Evolutionary conservation across 2,797 vertebrate genomes (phyloP).

Genomic region (Dermochelys coriacea): DNA sequence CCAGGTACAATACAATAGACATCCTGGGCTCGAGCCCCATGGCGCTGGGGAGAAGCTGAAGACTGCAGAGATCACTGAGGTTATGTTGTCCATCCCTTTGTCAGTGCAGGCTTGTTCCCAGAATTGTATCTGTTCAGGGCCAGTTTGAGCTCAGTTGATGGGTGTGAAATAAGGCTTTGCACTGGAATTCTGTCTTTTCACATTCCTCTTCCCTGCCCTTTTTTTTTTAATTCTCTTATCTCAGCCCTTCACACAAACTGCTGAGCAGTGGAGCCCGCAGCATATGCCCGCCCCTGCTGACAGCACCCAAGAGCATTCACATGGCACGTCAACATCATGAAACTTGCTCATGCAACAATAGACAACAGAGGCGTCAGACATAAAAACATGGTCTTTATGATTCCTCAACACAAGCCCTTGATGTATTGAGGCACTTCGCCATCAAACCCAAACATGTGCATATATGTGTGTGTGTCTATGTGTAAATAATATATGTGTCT

Average conservation of each 20-base stretch:
- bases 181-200: neutral
- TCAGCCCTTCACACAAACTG: neutral
- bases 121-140: neutral
- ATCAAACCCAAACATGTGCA: neutral
- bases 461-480: neutral
- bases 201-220: neutral
- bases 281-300: fast-evolving
- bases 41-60: neutral
- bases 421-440: neutral
- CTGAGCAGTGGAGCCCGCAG: neutral
- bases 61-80: neutral
- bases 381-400: neutral
- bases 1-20: neutral
- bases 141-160: neutral
- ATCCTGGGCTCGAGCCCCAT: neutral
- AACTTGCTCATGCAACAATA: neutral
- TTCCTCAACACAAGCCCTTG: neutral
- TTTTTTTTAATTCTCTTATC: neutral
- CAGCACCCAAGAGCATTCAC: neutral
- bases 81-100: neutral
- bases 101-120: neutral
- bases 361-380: neutral
- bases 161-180: neutral
- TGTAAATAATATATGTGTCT: fast-evolving
- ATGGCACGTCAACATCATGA: neutral